Conservation (phyloP, 2,888 invertebrate species). For the Epirrhoe alternata region DNA sequence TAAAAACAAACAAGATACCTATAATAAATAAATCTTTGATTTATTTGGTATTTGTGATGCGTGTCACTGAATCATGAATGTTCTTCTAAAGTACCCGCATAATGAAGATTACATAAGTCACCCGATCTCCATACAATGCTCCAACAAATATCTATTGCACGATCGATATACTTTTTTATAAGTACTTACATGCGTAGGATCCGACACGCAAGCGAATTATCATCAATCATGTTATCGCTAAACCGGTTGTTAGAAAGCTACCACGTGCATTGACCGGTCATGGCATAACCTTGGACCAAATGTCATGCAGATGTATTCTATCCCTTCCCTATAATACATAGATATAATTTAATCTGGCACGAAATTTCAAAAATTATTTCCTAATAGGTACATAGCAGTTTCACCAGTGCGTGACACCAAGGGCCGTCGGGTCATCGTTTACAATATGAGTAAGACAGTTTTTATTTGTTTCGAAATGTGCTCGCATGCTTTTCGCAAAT, state of each 20-base stretch:
- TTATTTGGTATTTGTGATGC: no score
- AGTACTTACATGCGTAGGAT: slow-evolving; percentile 1
- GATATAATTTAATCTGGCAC: slow-evolving; percentile 56
- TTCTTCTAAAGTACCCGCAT: background rate
- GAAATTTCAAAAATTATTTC: slow-evolving; percentile 60
- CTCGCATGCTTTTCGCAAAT: slow-evolving; percentile 41
- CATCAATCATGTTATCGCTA: slow-evolving; percentile 25
- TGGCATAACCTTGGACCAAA: slow-evolving; percentile 28
- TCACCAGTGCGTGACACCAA: slow-evolving; percentile 89
- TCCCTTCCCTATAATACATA: slow-evolving; percentile 43
- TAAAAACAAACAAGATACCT: no score
- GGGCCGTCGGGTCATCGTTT: slow-evolving; percentile 90
- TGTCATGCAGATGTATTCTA: slow-evolving; percentile 34
- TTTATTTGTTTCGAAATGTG: slow-evolving; percentile 40
- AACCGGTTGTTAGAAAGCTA: slow-evolving; percentile 27
- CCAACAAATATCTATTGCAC: background rate
- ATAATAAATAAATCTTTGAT: no score
- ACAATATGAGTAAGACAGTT: slow-evolving; percentile 83
- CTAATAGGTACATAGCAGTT: slow-evolving; percentile 88
- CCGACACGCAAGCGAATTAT: slow-evolving; percentile 12
- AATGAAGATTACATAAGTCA: background rate
- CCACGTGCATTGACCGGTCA: slow-evolving; percentile 24
- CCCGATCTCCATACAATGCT: background rate
- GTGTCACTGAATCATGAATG: no score
- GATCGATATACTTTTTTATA: background rate